A percentile compares a stretch with the other conserved stretches of the same genome.
phyloP scores from a whole-genome alignment of 1,140 invertebrate species.

The Procambarus virginalis region DNA sequence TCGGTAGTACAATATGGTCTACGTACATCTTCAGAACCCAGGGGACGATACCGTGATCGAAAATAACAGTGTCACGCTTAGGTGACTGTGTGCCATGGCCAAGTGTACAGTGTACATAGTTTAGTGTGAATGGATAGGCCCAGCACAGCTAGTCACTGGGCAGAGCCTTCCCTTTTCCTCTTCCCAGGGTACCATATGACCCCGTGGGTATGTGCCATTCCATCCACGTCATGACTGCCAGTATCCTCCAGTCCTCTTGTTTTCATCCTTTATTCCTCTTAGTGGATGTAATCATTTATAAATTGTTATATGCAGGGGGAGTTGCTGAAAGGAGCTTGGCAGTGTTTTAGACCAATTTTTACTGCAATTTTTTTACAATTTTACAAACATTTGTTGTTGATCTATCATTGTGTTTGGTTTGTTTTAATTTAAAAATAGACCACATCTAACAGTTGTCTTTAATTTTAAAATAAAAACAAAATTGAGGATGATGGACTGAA shows the following conservation, averaged over 20 bases:
- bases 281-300: not conserved
- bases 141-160: constrained; percentile 23
- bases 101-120: constrained; percentile 66
- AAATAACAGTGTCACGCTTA: constrained; percentile 28
- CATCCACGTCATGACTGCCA: constrained; percentile 10
- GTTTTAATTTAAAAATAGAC: not conserved
- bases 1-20: constrained; percentile 11
- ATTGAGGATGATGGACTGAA: not conserved
- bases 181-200: constrained; percentile 16
- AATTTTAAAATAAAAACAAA: not conserved
- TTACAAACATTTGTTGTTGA: not conserved
- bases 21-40: constrained; percentile 34
- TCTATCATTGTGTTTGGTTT: not conserved
- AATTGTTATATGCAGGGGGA: not conserved
- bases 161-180: constrained; percentile 9
- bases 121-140: constrained; percentile 48
- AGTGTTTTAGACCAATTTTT: not conserved
- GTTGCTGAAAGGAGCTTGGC: not conserved
- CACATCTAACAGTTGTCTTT: too few species aligned
- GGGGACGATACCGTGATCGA: constrained; percentile 40
- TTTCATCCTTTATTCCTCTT: not conserved
- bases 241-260: not conserved
- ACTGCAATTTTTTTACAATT: not conserved
- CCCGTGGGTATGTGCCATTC: constrained; percentile 46
- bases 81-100: constrained; percentile 58